Conservation (phyloP, 2,113 vertebrate species). For the Alouatta palliata region DNA sequence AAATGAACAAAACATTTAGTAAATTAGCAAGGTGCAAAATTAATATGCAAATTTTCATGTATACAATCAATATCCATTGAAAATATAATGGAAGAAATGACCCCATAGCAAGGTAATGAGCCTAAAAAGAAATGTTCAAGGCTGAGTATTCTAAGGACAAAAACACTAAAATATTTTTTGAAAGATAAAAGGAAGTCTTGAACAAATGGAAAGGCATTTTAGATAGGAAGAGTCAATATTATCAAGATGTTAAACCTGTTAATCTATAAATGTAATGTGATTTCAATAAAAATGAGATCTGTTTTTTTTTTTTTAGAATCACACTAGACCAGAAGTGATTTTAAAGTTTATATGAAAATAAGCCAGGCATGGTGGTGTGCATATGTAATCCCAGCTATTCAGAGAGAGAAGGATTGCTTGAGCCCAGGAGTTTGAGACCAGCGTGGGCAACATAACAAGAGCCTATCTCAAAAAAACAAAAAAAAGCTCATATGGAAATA, state of each 20-base stretch:
- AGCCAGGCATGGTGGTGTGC: neutral
- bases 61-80: neutral
- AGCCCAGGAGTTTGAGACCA: neutral
- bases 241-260: neutral
- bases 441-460: neutral
- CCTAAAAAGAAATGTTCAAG: neutral
- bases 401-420: neutral
- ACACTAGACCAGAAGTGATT: neutral
- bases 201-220: neutral
- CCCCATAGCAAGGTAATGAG: neutral
- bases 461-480: neutral
- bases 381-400: neutral
- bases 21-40: neutral
- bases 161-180: neutral
- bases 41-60: neutral
- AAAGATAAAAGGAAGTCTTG: slow-evolving; percentile 1
- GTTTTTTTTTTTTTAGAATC: neutral
- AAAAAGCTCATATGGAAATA: neutral
- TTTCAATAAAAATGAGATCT: neutral
- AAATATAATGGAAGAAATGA: neutral
- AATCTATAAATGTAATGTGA: neutral
- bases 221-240: neutral
- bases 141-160: neutral
- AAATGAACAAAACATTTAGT: neutral
- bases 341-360: slow-evolving; percentile 7